Evolutionary conservation across 2,888 invertebrate species (phyloP).

Genomic region (Ceriagrion tenellum): DNA sequence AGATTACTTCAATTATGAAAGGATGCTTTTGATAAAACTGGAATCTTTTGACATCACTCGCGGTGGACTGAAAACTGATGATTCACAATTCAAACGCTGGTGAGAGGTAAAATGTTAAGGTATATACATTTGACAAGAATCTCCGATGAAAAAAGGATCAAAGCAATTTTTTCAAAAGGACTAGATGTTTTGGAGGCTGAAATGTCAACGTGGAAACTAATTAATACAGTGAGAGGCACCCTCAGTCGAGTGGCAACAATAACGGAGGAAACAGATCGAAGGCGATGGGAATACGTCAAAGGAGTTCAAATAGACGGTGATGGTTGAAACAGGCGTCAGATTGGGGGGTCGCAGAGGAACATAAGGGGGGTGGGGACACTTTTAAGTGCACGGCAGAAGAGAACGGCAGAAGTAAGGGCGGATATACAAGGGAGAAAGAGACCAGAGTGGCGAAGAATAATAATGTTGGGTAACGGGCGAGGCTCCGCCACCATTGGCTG

Average conservation of each 20-base stretch:
- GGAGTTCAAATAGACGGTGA: not conserved
- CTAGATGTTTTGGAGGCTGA: not conserved
- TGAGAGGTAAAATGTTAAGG: too few species aligned
- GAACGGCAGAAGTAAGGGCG: not conserved
- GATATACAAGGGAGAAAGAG: not conserved
- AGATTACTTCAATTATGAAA: too few species aligned
- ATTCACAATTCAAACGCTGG: too few species aligned
- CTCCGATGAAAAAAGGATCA: too few species aligned
- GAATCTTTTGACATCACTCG: too few species aligned
- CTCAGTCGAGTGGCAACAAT: not conserved
- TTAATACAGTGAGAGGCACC: not conserved
- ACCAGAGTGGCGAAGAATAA: not conserved
- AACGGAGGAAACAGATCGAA: not conserved
- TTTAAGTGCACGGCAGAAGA: not conserved
- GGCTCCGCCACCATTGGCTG: slow-evolving; percentile 22
- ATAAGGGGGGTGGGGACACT: not conserved
- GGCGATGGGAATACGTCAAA: not conserved
- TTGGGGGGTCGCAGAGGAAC: not conserved
- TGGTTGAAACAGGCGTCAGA: not conserved
- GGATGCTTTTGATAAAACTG: too few species aligned
- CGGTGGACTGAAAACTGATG: too few species aligned
- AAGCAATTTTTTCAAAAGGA: not conserved
- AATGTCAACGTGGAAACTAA: not conserved
- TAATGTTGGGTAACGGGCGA: not conserved
- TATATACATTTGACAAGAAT: too few species aligned